These are phyloP conservation scores for Diplolepis rosae DNA, from an alignment of 2,888 invertebrate genomes.

Conservation along the genomic window DNA sequence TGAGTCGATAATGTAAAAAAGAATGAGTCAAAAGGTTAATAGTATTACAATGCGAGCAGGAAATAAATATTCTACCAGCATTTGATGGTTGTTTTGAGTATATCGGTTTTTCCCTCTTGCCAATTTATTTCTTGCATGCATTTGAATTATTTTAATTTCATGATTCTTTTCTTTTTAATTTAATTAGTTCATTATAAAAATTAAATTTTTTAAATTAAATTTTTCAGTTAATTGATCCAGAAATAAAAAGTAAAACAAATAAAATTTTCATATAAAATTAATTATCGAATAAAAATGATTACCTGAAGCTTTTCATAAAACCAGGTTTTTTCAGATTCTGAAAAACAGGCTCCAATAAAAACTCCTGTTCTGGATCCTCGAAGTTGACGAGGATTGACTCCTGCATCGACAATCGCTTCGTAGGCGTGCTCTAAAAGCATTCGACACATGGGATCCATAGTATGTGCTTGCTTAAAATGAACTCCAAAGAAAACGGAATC, in stretches of 20 bases:
- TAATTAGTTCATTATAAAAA: background rate
- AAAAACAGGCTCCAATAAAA: conserved; percentile 82
- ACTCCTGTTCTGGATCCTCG: conserved; percentile 84
- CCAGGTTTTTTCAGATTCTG: conserved; percentile 84
- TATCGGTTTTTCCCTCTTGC: background rate
- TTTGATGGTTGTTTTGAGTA: background rate
- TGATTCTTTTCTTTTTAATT: background rate
- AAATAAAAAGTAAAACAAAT: background rate
- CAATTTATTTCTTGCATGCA: conserved; percentile 3
- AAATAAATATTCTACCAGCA: background rate
- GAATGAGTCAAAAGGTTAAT: conserved; percentile 10
- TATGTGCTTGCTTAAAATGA: conserved; percentile 76
- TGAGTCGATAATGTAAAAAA: background rate
- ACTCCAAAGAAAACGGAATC: conserved; percentile 76
- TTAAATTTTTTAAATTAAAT: background rate
- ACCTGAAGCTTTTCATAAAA: conserved; percentile 81
- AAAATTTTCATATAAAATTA: background rate
- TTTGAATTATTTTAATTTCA: conserved; percentile 8
- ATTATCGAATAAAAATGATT: conserved; percentile 61
- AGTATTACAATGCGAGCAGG: conserved; percentile 17
- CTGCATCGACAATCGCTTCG: conserved; percentile 76
- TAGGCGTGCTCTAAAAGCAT: conserved; percentile 78
- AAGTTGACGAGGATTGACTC: conserved; percentile 79
- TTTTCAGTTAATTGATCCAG: background rate
- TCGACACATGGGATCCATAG: conserved; percentile 78